Base-by-base conservation (phyloP, 1,140 invertebrate species). In the Anastatus disparis region DNA sequence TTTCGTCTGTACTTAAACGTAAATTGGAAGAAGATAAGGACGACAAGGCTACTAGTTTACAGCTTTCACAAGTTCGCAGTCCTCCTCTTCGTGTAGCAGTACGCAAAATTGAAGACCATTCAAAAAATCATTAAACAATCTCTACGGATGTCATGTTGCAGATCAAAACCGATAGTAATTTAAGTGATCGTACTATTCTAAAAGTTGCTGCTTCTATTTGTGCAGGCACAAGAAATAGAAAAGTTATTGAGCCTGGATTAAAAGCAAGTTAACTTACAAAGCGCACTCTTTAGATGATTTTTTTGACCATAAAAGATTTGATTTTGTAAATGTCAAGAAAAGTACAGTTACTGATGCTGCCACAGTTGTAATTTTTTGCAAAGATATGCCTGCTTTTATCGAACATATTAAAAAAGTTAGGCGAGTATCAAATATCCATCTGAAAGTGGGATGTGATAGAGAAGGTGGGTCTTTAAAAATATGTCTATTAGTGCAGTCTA, bases 401-500 rank as follows among this genome's bases (percentile, higher is more conserved):
- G 15, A 62, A 22, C 22, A 46, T 27, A 46, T 62, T 8, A 44
- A 44, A 24, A 53, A 70, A 63, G 12, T 38, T 46, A 46, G 40
- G 58, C 9, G 38, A 12, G 48, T 58, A 2, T 24, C 24, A 22
- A 42, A 65, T 17, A 13, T 26, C n/a, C 42, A 65, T 40, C 24
- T 71, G 3, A 74, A 71, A 71, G 48, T 67, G 15, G 72, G 72
- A 69, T 6, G 4, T 10, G 31, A 35, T 10, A 10, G 31, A 35
- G 31, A 10, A 35, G 31, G 31, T 6, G 31, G 68, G 8, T 63
- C 71, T 26, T 52, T 74, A 35, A 74, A 74, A 46, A 38, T 71
- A 15, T 66, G 61, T 46, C 20, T 74, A 8, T 74, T 68, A 2
- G 42, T 74, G 20, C 72, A 74, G 66, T n/a, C n/a, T n/a, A n/a